These are phyloP conservation scores for Brachymystax lenok DNA, from an alignment of 2,797 vertebrate species.

Conservation along the genomic window DNA sequence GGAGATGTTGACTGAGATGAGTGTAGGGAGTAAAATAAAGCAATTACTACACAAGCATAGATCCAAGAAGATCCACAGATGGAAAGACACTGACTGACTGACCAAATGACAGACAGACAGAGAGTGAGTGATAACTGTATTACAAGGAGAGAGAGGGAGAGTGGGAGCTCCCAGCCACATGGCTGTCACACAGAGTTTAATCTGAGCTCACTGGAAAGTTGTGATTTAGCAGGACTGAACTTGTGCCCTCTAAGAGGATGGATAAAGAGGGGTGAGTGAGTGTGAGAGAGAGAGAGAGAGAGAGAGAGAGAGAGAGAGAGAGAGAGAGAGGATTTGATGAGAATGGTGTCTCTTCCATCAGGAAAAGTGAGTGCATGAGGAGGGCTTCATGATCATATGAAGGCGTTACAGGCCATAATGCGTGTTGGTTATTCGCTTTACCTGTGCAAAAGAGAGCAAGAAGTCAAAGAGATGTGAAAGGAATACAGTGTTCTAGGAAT, in stretches of 20 bases:
- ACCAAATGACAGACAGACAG: too few species aligned
- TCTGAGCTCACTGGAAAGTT: conserved; percentile 67
- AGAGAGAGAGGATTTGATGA: too few species aligned
- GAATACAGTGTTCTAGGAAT: too few species aligned
- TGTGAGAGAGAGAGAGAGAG: too few species aligned
- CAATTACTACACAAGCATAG: not conserved
- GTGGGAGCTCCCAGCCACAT: not conserved
- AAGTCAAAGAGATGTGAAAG: too few species aligned
- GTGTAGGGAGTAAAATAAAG: not conserved
- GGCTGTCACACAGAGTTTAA: conserved; percentile 71
- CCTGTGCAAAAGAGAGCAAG: too few species aligned
- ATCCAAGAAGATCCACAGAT: too few species aligned
- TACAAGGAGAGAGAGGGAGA: not conserved
- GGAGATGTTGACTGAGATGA: not conserved
- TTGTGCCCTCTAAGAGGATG: conserved; percentile 50
- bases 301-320: too few species aligned
- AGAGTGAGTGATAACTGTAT: too few species aligned
- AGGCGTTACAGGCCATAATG: too few species aligned
- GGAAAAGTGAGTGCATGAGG: conserved; percentile 48
- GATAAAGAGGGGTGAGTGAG: not conserved
- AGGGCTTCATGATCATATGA: conserved; percentile 32
- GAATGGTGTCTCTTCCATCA: conserved; percentile 31
- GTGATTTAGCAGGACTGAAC: conserved; percentile 59
- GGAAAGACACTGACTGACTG: too few species aligned
- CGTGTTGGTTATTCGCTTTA: too few species aligned